A percentile compares a stretch with the other conserved stretches of the same genome.
phyloP scores from a whole-genome alignment of 2,113 vertebrate species.

The Catagonus wagneri region DNA sequence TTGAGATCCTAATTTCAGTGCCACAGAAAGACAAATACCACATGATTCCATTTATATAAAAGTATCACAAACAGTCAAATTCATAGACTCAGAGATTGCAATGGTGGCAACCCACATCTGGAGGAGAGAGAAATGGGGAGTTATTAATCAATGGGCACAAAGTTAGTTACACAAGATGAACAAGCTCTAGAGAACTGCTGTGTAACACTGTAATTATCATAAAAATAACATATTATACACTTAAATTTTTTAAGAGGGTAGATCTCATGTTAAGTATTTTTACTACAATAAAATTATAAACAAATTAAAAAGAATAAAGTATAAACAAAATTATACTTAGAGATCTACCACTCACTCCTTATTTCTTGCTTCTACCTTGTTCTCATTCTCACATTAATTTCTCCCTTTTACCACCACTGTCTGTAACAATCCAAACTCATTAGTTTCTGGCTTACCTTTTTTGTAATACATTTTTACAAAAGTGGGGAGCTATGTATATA shows the following conservation, averaged over 20 bases:
- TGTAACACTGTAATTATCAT: neutral
- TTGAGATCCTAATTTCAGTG: neutral
- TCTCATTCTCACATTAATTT: neutral
- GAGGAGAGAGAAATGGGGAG: neutral
- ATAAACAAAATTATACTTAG: neutral
- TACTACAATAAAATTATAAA: neutral
- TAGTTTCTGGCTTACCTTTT: neutral
- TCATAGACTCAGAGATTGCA: neutral
- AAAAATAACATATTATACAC: neutral
- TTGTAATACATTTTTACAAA: neutral
- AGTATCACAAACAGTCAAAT: neutral
- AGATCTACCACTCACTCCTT: neutral
- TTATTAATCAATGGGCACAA: neutral
- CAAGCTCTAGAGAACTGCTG: neutral
- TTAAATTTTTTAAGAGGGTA: neutral
- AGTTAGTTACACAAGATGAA: neutral
- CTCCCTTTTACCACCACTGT: neutral
- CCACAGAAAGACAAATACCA: neutral
- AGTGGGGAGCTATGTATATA: neutral
- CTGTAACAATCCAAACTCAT: neutral
- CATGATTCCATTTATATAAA: neutral
- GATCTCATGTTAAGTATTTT: neutral
- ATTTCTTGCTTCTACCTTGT: neutral
- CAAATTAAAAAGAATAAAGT: no score
- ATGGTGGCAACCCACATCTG: neutral